These are phyloP conservation scores for Ephydatia muelleri DNA, from an alignment of 37 sponge, comb jelly and placozoan species.

Conservation along the genomic window DNA sequence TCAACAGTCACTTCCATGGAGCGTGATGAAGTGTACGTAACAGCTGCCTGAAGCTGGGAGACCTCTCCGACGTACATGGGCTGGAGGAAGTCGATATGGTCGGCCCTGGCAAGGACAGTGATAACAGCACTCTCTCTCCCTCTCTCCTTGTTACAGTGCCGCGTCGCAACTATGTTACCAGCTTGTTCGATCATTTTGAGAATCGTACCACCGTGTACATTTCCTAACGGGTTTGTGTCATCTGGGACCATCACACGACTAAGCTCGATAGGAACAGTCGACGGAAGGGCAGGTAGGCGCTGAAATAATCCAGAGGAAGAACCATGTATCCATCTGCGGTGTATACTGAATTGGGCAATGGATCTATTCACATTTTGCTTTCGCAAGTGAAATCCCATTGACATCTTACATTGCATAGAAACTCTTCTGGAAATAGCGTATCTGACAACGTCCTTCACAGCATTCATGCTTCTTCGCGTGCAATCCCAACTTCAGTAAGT, in stretches of 20 bases:
- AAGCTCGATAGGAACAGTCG: not conserved
- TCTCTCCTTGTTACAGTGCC: constrained; percentile 46
- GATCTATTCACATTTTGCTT: not conserved
- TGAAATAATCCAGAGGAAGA: not conserved
- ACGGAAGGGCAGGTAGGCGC: not conserved
- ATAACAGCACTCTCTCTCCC: not conserved
- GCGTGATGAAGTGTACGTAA: constrained; percentile 46
- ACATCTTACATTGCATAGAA: not conserved
- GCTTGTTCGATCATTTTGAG: constrained; percentile 66
- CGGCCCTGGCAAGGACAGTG: constrained; percentile 52
- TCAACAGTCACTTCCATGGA: constrained; percentile 59
- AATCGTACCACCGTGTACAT: constrained; percentile 69
- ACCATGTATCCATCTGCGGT: not conserved
- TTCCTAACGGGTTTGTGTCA: constrained; percentile 62
- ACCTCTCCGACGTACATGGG: constrained; percentile 71
- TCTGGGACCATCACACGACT: constrained; percentile 56
- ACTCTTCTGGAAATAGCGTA: not conserved
- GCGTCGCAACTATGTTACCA: constrained; percentile 48
- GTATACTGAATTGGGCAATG: not conserved
- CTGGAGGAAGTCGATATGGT: constrained; percentile 64
- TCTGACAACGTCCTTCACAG: not conserved
- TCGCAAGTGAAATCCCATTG: not conserved
- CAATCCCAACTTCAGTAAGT: not conserved
- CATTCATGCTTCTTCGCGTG: not conserved
- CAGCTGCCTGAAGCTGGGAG: constrained; percentile 32